Conservation (phyloP, 2,888 invertebrate genomes). For the Drymonia ruficornis region DNA sequence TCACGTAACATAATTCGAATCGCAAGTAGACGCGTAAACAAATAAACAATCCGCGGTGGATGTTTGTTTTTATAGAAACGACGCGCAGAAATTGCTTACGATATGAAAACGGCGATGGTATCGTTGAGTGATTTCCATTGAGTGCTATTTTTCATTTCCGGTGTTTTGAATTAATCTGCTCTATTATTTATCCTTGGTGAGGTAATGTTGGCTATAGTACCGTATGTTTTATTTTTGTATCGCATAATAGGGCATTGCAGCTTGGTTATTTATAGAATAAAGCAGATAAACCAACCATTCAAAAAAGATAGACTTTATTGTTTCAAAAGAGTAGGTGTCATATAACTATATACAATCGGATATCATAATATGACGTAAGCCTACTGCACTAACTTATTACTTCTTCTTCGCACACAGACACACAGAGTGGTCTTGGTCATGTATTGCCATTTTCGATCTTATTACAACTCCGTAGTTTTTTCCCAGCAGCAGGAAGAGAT, state of each 20-base stretch:
- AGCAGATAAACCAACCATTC: too few species aligned
- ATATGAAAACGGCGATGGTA: constrained; percentile 36
- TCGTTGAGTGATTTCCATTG: constrained; percentile 27
- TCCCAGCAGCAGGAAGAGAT: too few species aligned
- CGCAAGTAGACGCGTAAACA: constrained; percentile 42
- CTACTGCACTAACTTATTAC: too few species aligned
- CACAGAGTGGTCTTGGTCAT: too few species aligned
- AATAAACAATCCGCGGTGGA: constrained; percentile 40
- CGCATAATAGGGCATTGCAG: constrained; percentile 7
- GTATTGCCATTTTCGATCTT: too few species aligned
- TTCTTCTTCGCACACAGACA: too few species aligned
- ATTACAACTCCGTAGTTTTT: too few species aligned
- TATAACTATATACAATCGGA: too few species aligned
- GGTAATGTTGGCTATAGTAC: constrained; percentile 13
- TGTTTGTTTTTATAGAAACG: constrained; percentile 27
- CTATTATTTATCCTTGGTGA: constrained; percentile 22
- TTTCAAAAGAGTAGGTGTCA: too few species aligned
- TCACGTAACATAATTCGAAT: constrained; percentile 47
- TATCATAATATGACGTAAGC: too few species aligned
- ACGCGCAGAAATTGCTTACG: constrained; percentile 23
- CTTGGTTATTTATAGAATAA: constrained; percentile 9
- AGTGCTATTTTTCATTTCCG: constrained; percentile 26
- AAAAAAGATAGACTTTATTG: too few species aligned
- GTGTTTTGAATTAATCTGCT: constrained; percentile 20
- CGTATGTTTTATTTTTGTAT: constrained; percentile 20